Conservation (phyloP, 2,113 vertebrate species). For the Aspidoscelis tigris region DNA sequence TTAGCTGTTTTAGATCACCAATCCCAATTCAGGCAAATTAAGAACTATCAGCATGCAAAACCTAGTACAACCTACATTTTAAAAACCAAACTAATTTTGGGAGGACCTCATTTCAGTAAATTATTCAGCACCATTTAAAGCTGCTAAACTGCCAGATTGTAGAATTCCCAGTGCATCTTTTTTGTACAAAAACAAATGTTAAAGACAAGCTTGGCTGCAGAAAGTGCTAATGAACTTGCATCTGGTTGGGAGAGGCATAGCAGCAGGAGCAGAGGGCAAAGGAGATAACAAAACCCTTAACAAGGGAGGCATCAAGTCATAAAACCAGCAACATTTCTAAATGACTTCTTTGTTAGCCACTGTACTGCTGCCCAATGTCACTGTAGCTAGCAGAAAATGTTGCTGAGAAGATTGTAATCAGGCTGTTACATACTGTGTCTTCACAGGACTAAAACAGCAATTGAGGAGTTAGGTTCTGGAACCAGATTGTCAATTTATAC, state of each 20-base stretch:
- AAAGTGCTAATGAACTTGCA: constrained; percentile 52
- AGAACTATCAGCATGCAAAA: constrained; percentile 8
- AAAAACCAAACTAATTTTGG: constrained; percentile 38
- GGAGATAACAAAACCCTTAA: constrained; percentile 43
- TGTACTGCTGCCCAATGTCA: background rate
- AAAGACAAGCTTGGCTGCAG: constrained; percentile 50
- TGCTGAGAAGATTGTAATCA: constrained; percentile 52
- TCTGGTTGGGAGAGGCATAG: constrained; percentile 41
- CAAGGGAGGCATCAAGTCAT: constrained; percentile 30
- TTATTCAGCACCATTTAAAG: constrained; percentile 57
- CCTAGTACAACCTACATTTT: constrained; percentile 54
- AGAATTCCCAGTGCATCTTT: constrained; percentile 29
- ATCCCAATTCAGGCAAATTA: background rate
- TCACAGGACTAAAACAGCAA: background rate
- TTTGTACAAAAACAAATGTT: constrained; percentile 59
- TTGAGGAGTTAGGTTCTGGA: background rate
- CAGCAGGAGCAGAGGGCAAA: constrained; percentile 49
- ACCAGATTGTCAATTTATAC: background rate
- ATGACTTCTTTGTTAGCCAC: constrained; percentile 28
- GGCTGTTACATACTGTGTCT: background rate
- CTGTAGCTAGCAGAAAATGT: constrained; percentile 35
- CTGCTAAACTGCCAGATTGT: constrained; percentile 47
- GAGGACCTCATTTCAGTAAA: constrained; percentile 31
- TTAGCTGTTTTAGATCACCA: background rate
- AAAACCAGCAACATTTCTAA: constrained; percentile 45